Evolutionary conservation across 2,797 vertebrate species (phyloP).

Genomic region (Chrosomus eos): DNA sequence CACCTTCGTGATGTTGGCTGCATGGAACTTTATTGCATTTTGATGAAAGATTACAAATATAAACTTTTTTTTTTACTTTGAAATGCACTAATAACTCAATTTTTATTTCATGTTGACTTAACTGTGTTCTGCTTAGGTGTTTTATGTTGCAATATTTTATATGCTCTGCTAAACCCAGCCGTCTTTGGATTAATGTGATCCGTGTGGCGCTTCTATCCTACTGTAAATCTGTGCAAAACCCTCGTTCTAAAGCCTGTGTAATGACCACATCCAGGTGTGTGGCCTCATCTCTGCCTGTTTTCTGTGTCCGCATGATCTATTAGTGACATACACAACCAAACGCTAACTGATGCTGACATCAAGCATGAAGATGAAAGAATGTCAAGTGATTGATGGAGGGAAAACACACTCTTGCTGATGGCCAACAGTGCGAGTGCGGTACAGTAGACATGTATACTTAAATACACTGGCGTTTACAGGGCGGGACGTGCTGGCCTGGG

Average conservation of each 20-base stretch:
- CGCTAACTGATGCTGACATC: neutral
- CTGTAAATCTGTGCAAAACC: neutral
- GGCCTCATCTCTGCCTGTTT: neutral
- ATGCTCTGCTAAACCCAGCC: neutral
- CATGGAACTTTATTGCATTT: neutral
- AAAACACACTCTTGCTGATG: constrained; percentile 14
- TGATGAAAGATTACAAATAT: neutral
- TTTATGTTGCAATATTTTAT: neutral
- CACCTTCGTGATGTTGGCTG: neutral
- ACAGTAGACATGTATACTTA: constrained; percentile 22
- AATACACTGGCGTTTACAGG: constrained; percentile 22
- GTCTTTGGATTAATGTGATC: neutral
- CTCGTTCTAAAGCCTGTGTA: neutral
- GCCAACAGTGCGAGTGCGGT: neutral
- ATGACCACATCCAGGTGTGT: constrained; percentile 7
- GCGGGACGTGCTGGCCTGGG: neutral
- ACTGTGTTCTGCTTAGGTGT: neutral
- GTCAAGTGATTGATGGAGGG: constrained; percentile 8
- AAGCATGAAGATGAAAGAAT: constrained; percentile 28
- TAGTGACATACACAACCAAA: neutral
- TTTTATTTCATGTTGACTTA: neutral
- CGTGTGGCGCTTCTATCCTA: neutral
- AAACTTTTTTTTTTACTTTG: neutral
- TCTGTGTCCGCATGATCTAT: neutral
- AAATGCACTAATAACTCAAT: neutral